phyloP scores from a whole-genome alignment of 1,140 invertebrate genomes.

The Bombus vancouverensis region DNA sequence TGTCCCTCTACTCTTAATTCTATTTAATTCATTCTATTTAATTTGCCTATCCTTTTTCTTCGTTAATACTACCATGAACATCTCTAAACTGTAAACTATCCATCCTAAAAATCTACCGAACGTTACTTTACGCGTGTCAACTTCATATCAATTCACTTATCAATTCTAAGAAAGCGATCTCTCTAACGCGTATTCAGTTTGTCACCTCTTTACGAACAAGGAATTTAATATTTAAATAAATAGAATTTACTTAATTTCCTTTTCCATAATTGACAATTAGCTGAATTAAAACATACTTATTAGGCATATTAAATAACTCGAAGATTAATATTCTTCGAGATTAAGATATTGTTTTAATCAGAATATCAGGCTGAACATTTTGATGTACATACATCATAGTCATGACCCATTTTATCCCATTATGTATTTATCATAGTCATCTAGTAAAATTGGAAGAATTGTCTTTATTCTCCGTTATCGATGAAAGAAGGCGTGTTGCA shows the following conservation, averaged over 20 bases:
- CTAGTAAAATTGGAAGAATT: neutral
- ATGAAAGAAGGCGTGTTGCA: neutral
- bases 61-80: no score
- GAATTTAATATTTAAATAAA: neutral
- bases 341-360: neutral
- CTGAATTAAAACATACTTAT: neutral
- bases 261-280: neutral
- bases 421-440: neutral
- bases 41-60: neutral
- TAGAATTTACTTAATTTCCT: neutral
- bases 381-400: neutral
- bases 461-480: neutral
- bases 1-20: neutral
- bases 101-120: neutral
- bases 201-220: neutral
- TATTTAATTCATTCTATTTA: neutral
- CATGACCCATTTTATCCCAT: no score
- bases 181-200: neutral
- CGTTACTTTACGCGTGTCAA: neutral
- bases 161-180: conserved; percentile 21
- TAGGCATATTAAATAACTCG: neutral
- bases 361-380: neutral
- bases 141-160: neutral
- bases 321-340: neutral
- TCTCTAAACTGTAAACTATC: neutral